Conservation (phyloP, 2,113 vertebrate genomes). For the Ceuthmochares aereus region DNA sequence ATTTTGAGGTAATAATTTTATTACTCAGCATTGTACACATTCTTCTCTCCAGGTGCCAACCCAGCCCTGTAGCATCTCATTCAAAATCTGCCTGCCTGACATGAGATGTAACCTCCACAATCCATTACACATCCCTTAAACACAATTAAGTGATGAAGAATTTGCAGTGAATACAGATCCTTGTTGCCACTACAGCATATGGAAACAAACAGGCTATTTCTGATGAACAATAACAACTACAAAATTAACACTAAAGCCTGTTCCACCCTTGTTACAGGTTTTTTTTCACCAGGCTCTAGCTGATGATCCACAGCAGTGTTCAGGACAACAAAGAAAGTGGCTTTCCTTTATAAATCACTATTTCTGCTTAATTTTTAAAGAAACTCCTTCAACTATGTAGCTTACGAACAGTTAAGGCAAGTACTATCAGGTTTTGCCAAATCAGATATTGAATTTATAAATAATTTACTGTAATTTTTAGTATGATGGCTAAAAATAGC, state of each 20-base stretch:
- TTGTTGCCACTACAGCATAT: neutral
- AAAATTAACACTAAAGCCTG: neutral
- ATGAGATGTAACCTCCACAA: neutral
- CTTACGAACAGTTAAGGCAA: neutral
- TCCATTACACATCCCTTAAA: neutral
- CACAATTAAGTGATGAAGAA: neutral
- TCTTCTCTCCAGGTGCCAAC: neutral
- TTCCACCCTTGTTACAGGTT: neutral
- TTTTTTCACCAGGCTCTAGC: neutral
- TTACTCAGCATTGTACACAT: neutral
- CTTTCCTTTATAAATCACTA: neutral
- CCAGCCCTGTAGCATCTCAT: neutral
- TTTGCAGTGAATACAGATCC: neutral
- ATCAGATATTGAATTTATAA: constrained; percentile 38
- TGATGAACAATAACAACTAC: neutral
- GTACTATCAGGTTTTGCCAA: neutral
- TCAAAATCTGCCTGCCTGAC: neutral
- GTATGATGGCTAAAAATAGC: constrained; percentile 13
- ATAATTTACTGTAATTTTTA: constrained; percentile 35
- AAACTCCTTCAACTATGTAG: neutral
- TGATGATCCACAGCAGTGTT: neutral
- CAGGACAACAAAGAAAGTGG: neutral
- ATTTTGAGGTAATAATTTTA: neutral
- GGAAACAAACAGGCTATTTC: neutral
- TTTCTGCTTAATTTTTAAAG: neutral